Evolutionary conservation across 2,797 vertebrate species (phyloP).

Genomic region (Cryptoblepharus egeriae): DNA sequence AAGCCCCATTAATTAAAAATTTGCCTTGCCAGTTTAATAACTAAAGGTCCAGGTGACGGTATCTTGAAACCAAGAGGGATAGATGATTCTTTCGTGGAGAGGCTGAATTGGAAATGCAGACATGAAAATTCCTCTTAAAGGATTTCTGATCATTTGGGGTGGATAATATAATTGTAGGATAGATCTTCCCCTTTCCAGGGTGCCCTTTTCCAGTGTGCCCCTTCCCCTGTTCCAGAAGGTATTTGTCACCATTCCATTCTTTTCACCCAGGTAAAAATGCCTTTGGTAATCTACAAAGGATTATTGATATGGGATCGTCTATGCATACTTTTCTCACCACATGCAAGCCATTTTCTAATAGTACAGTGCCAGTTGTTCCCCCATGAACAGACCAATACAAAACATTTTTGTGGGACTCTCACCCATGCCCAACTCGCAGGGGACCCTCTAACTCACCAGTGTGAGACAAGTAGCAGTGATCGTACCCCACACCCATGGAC

Average conservation of each 20-base stretch:
- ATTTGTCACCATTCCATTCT: neutral
- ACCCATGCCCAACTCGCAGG: too few species aligned
- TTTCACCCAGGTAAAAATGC: neutral
- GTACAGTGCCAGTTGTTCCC: neutral
- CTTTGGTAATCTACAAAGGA: neutral
- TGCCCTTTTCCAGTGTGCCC: neutral
- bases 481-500: neutral
- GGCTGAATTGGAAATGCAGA: too few species aligned
- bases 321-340: neutral
- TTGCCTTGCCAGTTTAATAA: constrained; percentile 11
- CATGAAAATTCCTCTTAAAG: neutral
- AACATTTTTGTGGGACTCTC: too few species aligned
- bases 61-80: neutral
- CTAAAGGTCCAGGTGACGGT: constrained; percentile 2
- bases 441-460: too few species aligned
- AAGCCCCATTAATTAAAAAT: neutral
- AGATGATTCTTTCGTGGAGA: neutral
- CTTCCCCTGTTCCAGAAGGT: neutral
- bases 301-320: neutral
- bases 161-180: neutral
- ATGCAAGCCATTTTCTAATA: neutral
- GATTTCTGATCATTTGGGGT: neutral
- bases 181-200: neutral
- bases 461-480: too few species aligned
- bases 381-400: too few species aligned